These are phyloP conservation scores for Caenorhabditis japonica DNA, from an alignment of 2,888 invertebrate species.

Conservation along the genomic window DNA sequence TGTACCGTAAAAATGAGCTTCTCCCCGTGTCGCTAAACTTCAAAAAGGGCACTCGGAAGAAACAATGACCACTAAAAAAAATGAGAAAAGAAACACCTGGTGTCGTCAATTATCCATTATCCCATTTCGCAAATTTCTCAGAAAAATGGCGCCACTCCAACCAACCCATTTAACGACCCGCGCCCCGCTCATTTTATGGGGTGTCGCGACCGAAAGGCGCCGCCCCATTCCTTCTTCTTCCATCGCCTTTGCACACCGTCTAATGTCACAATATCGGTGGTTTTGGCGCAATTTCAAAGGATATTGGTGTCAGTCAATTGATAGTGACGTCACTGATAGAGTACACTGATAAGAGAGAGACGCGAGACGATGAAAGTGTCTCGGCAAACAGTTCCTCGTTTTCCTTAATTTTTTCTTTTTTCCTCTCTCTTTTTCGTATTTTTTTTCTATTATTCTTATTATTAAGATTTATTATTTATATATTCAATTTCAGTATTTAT, in stretches of 20 bases:
- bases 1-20: too few relatives aligned
- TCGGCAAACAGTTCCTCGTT: slow-evolving; percentile 38
- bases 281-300: slow-evolving; percentile 15
- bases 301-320: background rate
- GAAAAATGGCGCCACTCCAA: slow-evolving; percentile 49
- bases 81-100: slow-evolving; percentile 45
- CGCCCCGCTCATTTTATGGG: slow-evolving; percentile 49
- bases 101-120: slow-evolving; percentile 8
- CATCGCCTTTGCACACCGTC: background rate
- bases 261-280: background rate
- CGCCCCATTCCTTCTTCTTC: slow-evolving; percentile 5
- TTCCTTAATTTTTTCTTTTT: background rate
- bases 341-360: slow-evolving; percentile 27
- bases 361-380: slow-evolving; percentile 7
- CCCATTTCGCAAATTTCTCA: slow-evolving; percentile 35
- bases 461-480: slow-evolving; percentile 4
- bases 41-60: slow-evolving; percentile 41
- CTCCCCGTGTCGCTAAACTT: slow-evolving; percentile 26
- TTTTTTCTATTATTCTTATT: slow-evolving; percentile 2
- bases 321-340: slow-evolving; percentile 1
- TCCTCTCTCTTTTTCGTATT: slow-evolving; percentile 15
- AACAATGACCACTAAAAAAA: too few relatives aligned
- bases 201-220: slow-evolving; percentile 52
- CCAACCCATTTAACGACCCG: slow-evolving; percentile 47
- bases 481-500: too few relatives aligned